Evolutionary conservation across 2,113 vertebrate species (phyloP), one percentile per base, ranked within the genome.

Genomic region (Pandion haliaetus): DNA sequence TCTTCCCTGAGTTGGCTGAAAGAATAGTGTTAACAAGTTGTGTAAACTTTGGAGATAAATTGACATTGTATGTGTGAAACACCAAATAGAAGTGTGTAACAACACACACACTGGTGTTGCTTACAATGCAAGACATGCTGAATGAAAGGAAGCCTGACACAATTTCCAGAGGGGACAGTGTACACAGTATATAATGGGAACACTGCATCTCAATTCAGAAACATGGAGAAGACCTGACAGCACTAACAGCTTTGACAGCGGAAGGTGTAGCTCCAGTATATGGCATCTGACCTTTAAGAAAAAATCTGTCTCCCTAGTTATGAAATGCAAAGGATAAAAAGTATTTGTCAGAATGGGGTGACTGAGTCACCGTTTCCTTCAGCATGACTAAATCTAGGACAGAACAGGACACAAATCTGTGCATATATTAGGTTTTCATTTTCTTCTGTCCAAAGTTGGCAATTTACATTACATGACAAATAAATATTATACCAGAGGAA

Each of bases 261-360:
- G 42, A 82, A 82, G 61, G 86, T 79, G 25, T 54, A 77, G n/a
- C 58, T 65, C 34, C 40, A 86, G 42, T 73, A 7, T 80, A 82
- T 85, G 71, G 36, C 59, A 62, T 90, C 65, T 95, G 79, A 88
- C 82, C 69, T 90, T 91, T 59, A 73, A 58, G 40, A 88, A 91
- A 66, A 87, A 45, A 18, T 49, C 67, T 66, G 17, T 59, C 67
- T 95, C 40, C 20, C 18, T 71, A 32, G 59, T 57, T 90, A 87
- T 71, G 87, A 95, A 82, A 91, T 77, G 25, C 26, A 87, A 77
- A 74, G 36, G 79, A 86, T 66, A 89, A 74, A 89, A 95, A 82
- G 31, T 12, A 42, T 65, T 89, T 93, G 74, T 95, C 81, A 95
- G 63, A 93, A 92, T 85, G 55, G 45, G 81, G 38, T 94, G 86